A percentile compares a stretch with the other conserved stretches of the same genome.
Evolutionary conservation across 1,140 invertebrate genomes (phyloP).

Genomic region (Conus ventricosus): DNA sequence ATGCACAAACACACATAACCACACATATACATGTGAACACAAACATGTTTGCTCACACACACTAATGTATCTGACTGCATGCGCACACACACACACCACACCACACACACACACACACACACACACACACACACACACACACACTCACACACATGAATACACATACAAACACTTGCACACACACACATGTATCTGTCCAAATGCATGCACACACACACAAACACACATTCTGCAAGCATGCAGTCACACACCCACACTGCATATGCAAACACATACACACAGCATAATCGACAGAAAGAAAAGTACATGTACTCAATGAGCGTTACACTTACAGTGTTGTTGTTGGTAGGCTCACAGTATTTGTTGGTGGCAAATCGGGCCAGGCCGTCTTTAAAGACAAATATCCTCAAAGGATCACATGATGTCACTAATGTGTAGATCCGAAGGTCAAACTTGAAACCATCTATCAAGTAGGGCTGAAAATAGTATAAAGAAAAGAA

Average conservation of each 20-base stretch:
- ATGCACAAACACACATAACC: too few relatives aligned
- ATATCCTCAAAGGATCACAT: conserved; percentile 75
- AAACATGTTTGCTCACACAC: too few relatives aligned
- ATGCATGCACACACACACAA: neutral
- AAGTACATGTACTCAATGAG: too few relatives aligned
- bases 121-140: neutral
- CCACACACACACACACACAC: neutral
- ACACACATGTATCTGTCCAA: too few relatives aligned
- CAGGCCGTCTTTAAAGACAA: conserved; percentile 75
- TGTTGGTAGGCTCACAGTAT: conserved; percentile 86
- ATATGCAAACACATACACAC: too few relatives aligned
- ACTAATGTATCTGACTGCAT: too few relatives aligned
- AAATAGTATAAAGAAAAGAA: conserved; percentile 48
- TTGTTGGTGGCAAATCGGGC: conserved; percentile 89
- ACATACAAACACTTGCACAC: too few relatives aligned
- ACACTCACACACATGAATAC: too few relatives aligned
- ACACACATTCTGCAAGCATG: neutral
- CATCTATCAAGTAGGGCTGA: conserved; percentile 77
- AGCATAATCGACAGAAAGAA: too few relatives aligned
- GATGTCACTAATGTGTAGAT: conserved; percentile 76
- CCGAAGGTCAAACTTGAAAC: conserved; percentile 78
- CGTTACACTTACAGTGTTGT: conserved; percentile 78
- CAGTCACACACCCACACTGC: neutral
- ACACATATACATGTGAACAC: too few relatives aligned
- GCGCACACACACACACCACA: too few relatives aligned